phyloP scores from a whole-genome alignment of 2,113 vertebrate genomes.

The Hemicordylus capensis region DNA sequence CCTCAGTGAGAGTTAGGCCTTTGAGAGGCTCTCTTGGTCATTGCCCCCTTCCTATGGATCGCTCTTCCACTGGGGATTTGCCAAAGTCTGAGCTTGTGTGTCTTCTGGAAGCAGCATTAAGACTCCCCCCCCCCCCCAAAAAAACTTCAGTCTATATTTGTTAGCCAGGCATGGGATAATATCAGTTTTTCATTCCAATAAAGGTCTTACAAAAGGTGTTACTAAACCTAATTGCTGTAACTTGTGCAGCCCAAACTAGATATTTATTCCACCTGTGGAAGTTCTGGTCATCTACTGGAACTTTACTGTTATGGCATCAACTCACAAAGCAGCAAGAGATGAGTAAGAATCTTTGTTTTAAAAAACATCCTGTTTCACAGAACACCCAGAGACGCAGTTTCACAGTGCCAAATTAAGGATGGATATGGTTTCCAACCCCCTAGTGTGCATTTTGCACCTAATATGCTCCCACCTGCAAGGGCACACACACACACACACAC shows the following conservation, averaged over 20 bases:
- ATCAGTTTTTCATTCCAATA: neutral
- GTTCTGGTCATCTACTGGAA: neutral
- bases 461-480: too few relatives aligned
- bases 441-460: too few relatives aligned
- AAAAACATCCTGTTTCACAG: neutral
- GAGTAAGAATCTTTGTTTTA: neutral
- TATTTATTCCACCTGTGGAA: neutral
- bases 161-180: neutral
- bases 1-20: too few relatives aligned
- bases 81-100: too few relatives aligned
- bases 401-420: neutral
- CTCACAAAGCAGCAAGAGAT: neutral
- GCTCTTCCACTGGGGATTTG: too few relatives aligned
- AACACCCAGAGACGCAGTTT: neutral
- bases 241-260: neutral
- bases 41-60: too few relatives aligned
- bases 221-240: neutral
- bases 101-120: neutral
- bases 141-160: neutral
- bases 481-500: too few relatives aligned
- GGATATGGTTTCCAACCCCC: too few relatives aligned
- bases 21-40: too few relatives aligned
- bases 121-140: neutral
- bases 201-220: neutral
- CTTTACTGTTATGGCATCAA: neutral